phyloP scores from a whole-genome alignment of 1,140 invertebrate species.

The Ganaspis sp. region DNA sequence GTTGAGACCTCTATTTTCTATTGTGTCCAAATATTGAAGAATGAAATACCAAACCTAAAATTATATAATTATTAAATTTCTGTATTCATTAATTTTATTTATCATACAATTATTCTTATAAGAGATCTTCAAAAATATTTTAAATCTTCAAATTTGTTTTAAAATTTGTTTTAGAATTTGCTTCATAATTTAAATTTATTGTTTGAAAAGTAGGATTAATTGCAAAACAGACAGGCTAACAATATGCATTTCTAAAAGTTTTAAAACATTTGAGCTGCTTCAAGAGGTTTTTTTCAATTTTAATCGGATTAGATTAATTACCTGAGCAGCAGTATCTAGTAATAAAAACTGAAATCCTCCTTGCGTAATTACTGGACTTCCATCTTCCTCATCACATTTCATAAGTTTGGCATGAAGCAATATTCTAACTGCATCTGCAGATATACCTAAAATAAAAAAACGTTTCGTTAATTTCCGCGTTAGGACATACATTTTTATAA shows the following conservation, averaged over 20 bases:
- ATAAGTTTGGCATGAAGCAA: constrained; percentile 94
- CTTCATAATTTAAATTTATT: too few species aligned
- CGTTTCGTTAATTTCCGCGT: neutral
- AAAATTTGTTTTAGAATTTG: too few species aligned
- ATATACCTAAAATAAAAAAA: constrained; percentile 80
- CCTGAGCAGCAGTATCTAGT: constrained; percentile 92
- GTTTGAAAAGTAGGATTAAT: too few species aligned
- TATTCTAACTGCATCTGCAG: constrained; percentile 93
- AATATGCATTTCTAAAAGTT: too few species aligned
- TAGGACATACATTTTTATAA: neutral
- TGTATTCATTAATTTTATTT: too few species aligned
- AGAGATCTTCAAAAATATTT: too few species aligned
- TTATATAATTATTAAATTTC: neutral
- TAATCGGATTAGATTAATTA: too few species aligned
- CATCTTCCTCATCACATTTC: constrained; percentile 90
- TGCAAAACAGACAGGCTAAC: too few species aligned
- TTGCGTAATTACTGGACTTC: constrained; percentile 90
- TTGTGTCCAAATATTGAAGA: constrained; percentile 95
- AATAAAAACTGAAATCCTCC: constrained; percentile 97
- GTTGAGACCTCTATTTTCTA: constrained; percentile 89
- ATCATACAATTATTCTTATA: too few species aligned
- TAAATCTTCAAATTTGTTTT: too few species aligned
- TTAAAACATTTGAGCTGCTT: too few species aligned
- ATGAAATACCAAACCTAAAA: constrained; percentile 95
- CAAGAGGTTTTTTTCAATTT: too few species aligned